Evolutionary conservation across 1,140 invertebrate species (phyloP).

Genomic region (Argopecten irradians): DNA sequence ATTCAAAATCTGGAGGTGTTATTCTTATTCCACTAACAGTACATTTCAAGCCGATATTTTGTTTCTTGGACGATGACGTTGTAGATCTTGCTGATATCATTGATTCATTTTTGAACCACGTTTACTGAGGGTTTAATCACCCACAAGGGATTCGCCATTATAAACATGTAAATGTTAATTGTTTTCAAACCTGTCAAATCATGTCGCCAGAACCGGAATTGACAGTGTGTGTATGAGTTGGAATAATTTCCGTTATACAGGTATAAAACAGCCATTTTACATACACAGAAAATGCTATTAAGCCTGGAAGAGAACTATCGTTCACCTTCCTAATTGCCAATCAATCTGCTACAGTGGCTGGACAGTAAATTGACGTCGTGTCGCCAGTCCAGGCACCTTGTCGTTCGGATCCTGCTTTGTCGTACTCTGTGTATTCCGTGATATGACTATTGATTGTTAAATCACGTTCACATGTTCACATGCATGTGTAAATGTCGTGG

Average conservation of each 20-base stretch:
- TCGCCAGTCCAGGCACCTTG: background rate
- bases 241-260: background rate
- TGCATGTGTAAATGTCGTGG: background rate
- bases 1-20: too few species aligned
- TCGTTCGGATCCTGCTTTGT: background rate
- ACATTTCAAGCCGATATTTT: background rate
- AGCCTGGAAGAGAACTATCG: background rate
- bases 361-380: background rate
- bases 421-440: background rate
- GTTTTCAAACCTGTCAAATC: background rate
- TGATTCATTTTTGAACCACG: background rate
- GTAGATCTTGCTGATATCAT: background rate
- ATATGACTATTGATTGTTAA: background rate
- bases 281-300: background rate
- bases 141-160: background rate
- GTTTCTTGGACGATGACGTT: background rate
- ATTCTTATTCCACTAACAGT: too few species aligned
- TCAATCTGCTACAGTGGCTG: background rate
- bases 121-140: too few species aligned
- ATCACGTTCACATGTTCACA: background rate
- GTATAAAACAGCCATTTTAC: background rate
- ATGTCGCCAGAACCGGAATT: background rate
- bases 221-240: background rate
- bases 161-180: background rate
- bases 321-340: background rate